Evolutionary conservation across 2,888 invertebrate genomes (phyloP), one percentile per base, ranked within the genome.

Genomic region (Glaucopsyche alexis): DNA sequence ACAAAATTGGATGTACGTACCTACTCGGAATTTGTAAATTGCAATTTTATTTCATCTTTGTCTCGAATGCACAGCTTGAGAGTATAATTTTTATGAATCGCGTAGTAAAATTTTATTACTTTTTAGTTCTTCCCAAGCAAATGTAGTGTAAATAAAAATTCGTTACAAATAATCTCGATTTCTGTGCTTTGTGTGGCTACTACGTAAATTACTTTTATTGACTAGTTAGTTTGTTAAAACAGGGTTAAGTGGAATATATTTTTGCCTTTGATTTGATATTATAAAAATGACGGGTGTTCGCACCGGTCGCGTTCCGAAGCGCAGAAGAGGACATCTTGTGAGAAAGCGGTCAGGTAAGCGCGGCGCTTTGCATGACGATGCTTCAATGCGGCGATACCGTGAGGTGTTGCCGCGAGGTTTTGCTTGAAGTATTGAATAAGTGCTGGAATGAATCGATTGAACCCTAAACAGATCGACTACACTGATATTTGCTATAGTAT

Each of bases 311-410:
- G 90, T 93, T 77, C 83, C 85, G 78, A 93, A 91, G 80, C 87
- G 83, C 81, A 86, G 85, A 81, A 87, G 86, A 84, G 84, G 84
- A 78, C 86, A 84, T 75, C 87, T 86, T 77, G 82, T 84, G 80
- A 89, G 88, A 83, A 87, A 81, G 78, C 86, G 87, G 80, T 85
- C 90, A 92, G 92, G 92, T 93, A 90, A 84, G 86, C 80, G 80
- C 78, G 79, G 81, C 78, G 79, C 55, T 29, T 60, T 80, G 87
- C 87, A 87, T 88, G 87, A 75, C 80, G 82, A 79, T 79, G 81
- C 83, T 82, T 84, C 81, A 83, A 83, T 85, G 76, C 77, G 75
- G 80, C 79, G 79, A 74, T 79, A 76, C 73, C 78, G 77, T 60
- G 29, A 60, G 60, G 6, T 60, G 9, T 19, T 60, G 83, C 79